phyloP scores from a whole-genome alignment of 2,113 vertebrate genomes.

The Oryzias curvinotus region DNA sequence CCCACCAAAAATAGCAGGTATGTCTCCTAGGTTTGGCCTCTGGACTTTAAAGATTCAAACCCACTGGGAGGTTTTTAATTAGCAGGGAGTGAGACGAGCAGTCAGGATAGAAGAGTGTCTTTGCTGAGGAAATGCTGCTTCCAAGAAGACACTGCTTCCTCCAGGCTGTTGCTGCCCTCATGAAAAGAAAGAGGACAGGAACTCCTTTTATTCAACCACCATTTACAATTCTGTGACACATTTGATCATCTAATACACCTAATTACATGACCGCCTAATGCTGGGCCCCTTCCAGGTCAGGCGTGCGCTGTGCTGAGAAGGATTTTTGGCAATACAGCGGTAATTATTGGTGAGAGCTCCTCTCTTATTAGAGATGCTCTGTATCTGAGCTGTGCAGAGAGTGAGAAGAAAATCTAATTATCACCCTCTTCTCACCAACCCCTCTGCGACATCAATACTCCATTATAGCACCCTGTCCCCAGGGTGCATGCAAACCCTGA shows the following conservation, averaged over 20 bases:
- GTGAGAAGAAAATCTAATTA: slow-evolving; percentile 73
- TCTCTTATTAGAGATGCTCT: slow-evolving; percentile 57
- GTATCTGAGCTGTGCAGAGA: slow-evolving; percentile 62
- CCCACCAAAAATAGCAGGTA: neutral
- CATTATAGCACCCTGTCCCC: slow-evolving; percentile 65
- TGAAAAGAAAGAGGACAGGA: neutral
- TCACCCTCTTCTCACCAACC: slow-evolving; percentile 58
- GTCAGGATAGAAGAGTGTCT: slow-evolving; percentile 7
- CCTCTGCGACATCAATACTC: slow-evolving; percentile 70
- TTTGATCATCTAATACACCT: slow-evolving; percentile 60
- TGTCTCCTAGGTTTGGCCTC: slow-evolving; percentile 4
- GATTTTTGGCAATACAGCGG: slow-evolving; percentile 50
- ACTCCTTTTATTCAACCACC: slow-evolving; percentile 24
- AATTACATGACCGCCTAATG: slow-evolving; percentile 56
- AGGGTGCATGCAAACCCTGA: slow-evolving; percentile 42
- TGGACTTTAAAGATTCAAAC: slow-evolving; percentile 32
- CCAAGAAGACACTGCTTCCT: neutral
- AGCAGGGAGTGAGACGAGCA: slow-evolving; percentile 34
- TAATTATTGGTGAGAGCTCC: slow-evolving; percentile 56
- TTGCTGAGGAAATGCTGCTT: slow-evolving; percentile 17
- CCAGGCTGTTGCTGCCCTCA: neutral
- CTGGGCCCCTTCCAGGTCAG: slow-evolving; percentile 42
- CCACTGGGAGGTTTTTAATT: slow-evolving; percentile 37
- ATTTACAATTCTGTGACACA: slow-evolving; percentile 30
- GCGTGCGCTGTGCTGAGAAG: slow-evolving; percentile 26